phyloP scores from a whole-genome alignment of 2,888 invertebrate genomes.

The Periphyllus acericola region DNA sequence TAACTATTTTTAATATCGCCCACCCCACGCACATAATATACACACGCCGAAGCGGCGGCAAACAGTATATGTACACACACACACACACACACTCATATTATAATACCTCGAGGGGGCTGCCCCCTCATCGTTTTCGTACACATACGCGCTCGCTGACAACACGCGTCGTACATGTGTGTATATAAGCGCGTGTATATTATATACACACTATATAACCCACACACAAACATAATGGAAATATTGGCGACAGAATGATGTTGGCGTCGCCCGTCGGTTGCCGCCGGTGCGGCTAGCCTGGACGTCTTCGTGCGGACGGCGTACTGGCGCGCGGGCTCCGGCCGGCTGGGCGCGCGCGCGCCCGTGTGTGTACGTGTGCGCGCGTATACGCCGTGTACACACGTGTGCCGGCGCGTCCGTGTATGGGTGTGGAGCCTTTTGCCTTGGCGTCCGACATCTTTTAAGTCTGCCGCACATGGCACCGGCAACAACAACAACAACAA shows the following conservation, averaged over 20 bases:
- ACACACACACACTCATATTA: neutral
- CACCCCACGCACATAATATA: neutral
- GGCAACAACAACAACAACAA: neutral
- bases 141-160: neutral
- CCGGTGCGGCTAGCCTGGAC: constrained; percentile 62
- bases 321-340: constrained; percentile 61
- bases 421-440: constrained; percentile 59
- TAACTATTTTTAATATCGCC: constrained; percentile 52
- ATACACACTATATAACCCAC: constrained; percentile 33
- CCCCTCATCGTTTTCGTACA: neutral
- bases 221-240: constrained; percentile 62
- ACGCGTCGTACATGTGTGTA: neutral
- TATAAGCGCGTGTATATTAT: neutral
- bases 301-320: constrained; percentile 57
- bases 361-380: constrained; percentile 22
- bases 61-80: neutral
- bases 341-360: constrained; percentile 49
- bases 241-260: constrained; percentile 63
- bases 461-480: constrained; percentile 54
- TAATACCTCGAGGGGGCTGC: constrained; percentile 45
- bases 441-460: constrained; percentile 60
- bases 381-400: constrained; percentile 23
- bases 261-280: constrained; percentile 61
- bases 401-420: constrained; percentile 7
- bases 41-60: neutral